These are phyloP conservation scores for Caenorhabditis sp. DNA, from an alignment of 2,888 invertebrate genomes.

Conservation along the genomic window DNA sequence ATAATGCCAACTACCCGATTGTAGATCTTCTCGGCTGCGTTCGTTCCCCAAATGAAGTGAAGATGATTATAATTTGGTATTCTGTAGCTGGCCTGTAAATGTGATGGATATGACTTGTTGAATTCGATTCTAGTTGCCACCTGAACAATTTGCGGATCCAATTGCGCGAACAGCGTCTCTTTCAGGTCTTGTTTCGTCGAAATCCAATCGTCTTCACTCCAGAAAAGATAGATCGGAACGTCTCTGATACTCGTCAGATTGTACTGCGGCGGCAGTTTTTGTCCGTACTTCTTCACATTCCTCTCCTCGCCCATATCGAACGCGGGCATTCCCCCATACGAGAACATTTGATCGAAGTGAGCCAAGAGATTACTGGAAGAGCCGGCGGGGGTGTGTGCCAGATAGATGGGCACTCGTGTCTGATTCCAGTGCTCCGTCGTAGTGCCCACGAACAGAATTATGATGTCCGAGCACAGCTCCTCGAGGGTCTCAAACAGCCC, in stretches of 20 bases:
- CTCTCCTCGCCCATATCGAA: constrained; percentile 61
- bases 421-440: constrained; percentile 62
- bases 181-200: constrained; percentile 49
- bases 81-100: constrained; percentile 46
- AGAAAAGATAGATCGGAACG: constrained; percentile 65
- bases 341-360: constrained; percentile 80
- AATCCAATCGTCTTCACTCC: constrained; percentile 70
- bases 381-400: constrained; percentile 80
- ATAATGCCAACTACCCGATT: constrained; percentile 59
- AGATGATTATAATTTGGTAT: constrained; percentile 67
- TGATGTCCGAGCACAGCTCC: constrained; percentile 45
- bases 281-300: constrained; percentile 61
- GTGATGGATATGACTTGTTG: no score
- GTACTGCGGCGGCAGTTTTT: constrained; percentile 60
- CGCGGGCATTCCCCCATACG: constrained; percentile 50
- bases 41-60: constrained; percentile 69
- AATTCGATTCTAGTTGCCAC: constrained; percentile 1
- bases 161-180: constrained; percentile 36
- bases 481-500: constrained; percentile 43
- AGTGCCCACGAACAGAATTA: constrained; percentile 32
- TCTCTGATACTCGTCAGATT: constrained; percentile 58
- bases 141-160: constrained; percentile 58
- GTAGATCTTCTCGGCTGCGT: constrained; percentile 63
- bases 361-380: constrained; percentile 80
- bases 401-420: constrained; percentile 81